Conservation (phyloP, 2,888 invertebrate genomes). For the Scotopteryx bipunctaria region DNA sequence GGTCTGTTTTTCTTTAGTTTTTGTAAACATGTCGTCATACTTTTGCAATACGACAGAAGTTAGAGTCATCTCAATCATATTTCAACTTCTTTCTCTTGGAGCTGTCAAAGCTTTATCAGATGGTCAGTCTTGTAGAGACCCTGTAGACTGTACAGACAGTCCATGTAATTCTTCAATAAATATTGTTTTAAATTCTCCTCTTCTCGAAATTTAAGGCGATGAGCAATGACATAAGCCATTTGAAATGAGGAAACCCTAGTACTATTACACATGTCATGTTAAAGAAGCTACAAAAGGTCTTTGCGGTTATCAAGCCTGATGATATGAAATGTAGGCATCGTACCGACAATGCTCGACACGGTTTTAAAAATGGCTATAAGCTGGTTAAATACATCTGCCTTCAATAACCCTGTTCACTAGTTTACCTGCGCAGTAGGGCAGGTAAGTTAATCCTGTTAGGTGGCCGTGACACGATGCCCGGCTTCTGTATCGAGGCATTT, state of each 20-base stretch:
- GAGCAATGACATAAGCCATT: constrained; percentile 5
- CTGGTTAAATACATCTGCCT: constrained; percentile 67
- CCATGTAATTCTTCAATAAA: too few relatives aligned
- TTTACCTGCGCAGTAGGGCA: constrained; percentile 78
- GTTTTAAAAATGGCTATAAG: constrained; percentile 60
- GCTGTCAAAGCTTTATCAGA: too few relatives aligned
- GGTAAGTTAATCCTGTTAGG: constrained; percentile 81
- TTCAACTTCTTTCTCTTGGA: too few relatives aligned
- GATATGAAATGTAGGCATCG: constrained; percentile 34
- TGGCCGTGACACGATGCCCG: constrained; percentile 81
- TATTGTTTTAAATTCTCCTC: too few relatives aligned
- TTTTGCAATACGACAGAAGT: too few relatives aligned
- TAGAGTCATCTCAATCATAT: too few relatives aligned
- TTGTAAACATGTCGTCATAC: too few relatives aligned
- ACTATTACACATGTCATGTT: constrained; percentile 28
- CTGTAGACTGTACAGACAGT: too few relatives aligned
- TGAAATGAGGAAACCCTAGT: constrained; percentile 9
- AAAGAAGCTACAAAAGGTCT: constrained; percentile 35
- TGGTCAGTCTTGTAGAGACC: too few relatives aligned
- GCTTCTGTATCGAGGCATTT: constrained; percentile 72
- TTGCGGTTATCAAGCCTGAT: constrained; percentile 38
- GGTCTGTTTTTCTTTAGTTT: too few relatives aligned
- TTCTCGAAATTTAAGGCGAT: too few relatives aligned
- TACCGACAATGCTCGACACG: constrained; percentile 40
- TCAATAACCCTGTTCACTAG: constrained; percentile 57